Evolutionary conservation across 2,888 invertebrate genomes (phyloP), one percentile per base, ranked within the genome.

Genomic region (Sympetrum striolatum): DNA sequence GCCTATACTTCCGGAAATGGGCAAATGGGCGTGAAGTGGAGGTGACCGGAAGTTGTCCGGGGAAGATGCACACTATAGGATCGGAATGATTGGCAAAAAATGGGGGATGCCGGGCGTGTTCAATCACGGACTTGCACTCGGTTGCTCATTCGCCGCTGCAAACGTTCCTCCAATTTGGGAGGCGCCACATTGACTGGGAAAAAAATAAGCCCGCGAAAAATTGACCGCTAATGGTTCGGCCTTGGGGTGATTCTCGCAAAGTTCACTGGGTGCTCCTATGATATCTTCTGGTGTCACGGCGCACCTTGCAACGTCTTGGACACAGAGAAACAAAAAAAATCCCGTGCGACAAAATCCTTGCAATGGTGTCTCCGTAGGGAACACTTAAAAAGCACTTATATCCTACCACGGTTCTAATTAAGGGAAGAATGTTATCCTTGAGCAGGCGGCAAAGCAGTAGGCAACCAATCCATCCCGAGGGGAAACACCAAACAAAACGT

Each of bases 61-160:
- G 73, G 37, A 60, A 86, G 60, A 60, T 60, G 86, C 60, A 37
- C 86, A 58, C 0, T 2, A 39, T 10, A 37, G 86, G 64, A 48
- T 18, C 58, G 35, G 48, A 53, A 82, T 35, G 35, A 82, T 31
- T 86, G 60, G n/a, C 60, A n/a, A n/a, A 22, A 64, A 3, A 22
- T 37, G 37, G 31, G 31, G 44, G 12, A 5, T 82, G 37, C 35
- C 15, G 48, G 53, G 18, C 31, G 82, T 35, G 82, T 37, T 86
- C 86, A 64, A 60, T 86, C 86, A 86, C 86, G 82, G 58, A 15
- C 82, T 18, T 60, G 58, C 60, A 86, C 86, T 58, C 53, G 58
- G 15, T 15, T 12, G 39, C n/a, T n/a, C n/a, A 48, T 48, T 44
- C 8, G 12, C 48, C 22, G 12, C 53, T 44, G 15, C 44, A n/a